Conservation (phyloP, 2,113 vertebrate genomes). For the Acanthochromis polyacanthus region DNA sequence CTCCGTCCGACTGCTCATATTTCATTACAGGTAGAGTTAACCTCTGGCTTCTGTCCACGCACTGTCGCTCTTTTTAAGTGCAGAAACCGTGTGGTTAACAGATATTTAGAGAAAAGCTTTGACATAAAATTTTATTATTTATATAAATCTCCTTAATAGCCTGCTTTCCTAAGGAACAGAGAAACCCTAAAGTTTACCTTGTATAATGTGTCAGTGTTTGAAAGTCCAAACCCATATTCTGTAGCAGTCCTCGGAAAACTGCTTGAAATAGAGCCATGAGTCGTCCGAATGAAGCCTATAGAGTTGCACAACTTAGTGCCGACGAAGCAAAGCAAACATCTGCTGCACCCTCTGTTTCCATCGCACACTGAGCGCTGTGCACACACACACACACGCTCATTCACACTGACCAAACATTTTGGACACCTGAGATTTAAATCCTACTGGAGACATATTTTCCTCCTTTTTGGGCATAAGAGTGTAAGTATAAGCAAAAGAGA, state of each 20-base stretch:
- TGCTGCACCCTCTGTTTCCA: conserved; percentile 58
- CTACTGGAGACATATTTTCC: conserved; percentile 54
- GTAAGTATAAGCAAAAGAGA: conserved; percentile 41
- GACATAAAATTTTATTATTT: neutral
- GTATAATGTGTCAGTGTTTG: neutral
- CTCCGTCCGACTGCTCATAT: conserved; percentile 93
- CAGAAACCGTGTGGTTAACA: neutral
- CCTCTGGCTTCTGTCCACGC: neutral
- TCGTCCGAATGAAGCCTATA: conserved; percentile 36
- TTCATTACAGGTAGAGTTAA: conserved; percentile 91
- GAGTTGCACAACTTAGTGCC: conserved; percentile 47
- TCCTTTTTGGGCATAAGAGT: conserved; percentile 47
- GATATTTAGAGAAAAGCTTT: neutral
- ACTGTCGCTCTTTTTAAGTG: neutral
- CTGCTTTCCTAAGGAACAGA: neutral
- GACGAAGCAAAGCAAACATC: conserved; percentile 66
- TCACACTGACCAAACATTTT: conserved; percentile 12
- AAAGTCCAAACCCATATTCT: conserved; percentile 16
- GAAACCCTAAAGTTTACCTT: neutral
- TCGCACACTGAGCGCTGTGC: conserved; percentile 23
- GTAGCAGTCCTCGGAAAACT: conserved; percentile 21
- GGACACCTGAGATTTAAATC: conserved; percentile 47
- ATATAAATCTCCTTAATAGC: neutral
- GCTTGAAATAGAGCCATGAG: conserved; percentile 32
- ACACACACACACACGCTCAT: conserved; percentile 15